Evolutionary conservation across 2,113 vertebrate species (phyloP), one percentile per base, ranked within the genome.

Genomic region (Sinosuthora webbiana): DNA sequence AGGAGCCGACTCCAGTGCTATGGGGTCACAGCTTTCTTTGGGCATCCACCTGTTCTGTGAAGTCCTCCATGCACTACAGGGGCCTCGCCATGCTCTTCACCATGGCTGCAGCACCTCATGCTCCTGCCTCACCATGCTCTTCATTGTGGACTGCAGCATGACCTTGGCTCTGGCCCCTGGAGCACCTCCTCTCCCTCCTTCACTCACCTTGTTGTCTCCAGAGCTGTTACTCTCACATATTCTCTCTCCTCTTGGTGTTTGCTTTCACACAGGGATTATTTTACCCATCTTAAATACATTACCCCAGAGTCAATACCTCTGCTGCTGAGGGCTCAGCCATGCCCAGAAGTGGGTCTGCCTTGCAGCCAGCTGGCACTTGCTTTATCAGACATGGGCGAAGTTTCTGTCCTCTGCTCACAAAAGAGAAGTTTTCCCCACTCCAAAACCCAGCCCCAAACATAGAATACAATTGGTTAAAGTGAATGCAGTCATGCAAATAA

Each of bases 81-180:
- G 41, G 3, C 31, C 21, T 41, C 45, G 9, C 7, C 3, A 1
- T 28, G 9, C 19, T 19, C 20, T 18, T 49, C 41, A 49, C 33
- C 3, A 3, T 8, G 15, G 16, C 35, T 80, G 30, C 57, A 71
- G 27, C 5, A 1, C 45, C 45, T 47, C 49, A 25, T 27, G 49
- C 50, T 50, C 20, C 10, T 63, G 49, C 33, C 45, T 41, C 42
- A 9, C 7, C 2, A 0, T 30, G 13, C 20, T 22, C 21, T 15
- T 55, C 37, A 42, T 28, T 2, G 2, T 8, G 13, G 18, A 18
- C 35, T 75, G 30, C 57, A 67, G 27, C 5, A 2, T 0, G 1
- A 30, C 49, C 27, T 57, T 0, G 1, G 13, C 37, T 74, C 33
- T 50, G 27, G 52, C 8, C 13, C 33, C 33, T 45, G 45, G 28